phyloP scores from a whole-genome alignment of 1,140 invertebrate species.

The Aphidius gifuensis region DNA sequence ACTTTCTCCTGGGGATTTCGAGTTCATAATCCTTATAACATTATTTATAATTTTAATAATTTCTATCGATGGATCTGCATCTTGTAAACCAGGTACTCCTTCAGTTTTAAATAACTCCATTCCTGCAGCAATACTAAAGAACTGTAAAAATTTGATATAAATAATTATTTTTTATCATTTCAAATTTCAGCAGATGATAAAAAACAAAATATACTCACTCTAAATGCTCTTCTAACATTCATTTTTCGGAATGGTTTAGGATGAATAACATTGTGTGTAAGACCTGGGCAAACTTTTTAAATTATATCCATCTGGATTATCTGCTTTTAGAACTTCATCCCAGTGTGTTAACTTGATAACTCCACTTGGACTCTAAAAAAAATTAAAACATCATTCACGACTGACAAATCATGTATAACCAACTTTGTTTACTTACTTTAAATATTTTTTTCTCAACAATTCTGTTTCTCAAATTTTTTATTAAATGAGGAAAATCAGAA shows the following conservation, averaged over 20 bases:
- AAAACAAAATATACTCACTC: not conserved
- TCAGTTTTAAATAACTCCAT: too few species aligned
- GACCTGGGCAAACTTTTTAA: not conserved
- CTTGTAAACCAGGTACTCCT: too few species aligned
- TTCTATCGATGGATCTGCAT: too few species aligned
- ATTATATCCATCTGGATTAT: not conserved
- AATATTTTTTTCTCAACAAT: not conserved
- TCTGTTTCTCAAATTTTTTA: not conserved
- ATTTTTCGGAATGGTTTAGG: conserved; percentile 4
- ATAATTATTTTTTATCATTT: not conserved
- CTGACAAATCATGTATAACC: too few species aligned
- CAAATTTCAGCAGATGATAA: not conserved
- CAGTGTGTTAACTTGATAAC: not conserved
- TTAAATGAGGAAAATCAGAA: not conserved
- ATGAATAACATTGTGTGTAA: not conserved
- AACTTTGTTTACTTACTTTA: not conserved
- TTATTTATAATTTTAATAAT: too few species aligned
- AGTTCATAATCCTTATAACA: too few species aligned
- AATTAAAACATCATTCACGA: too few species aligned
- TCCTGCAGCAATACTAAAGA: too few species aligned
- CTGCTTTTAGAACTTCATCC: not conserved
- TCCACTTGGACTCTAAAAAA: conserved; percentile 1
- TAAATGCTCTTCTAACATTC: not conserved
- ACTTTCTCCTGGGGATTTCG: too few species aligned
- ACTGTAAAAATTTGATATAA: too few species aligned